Evolutionary conservation across 1,140 invertebrate genomes (phyloP), one percentile per base, ranked within the genome.

Genomic region (Ditylenchus dipsaci): DNA sequence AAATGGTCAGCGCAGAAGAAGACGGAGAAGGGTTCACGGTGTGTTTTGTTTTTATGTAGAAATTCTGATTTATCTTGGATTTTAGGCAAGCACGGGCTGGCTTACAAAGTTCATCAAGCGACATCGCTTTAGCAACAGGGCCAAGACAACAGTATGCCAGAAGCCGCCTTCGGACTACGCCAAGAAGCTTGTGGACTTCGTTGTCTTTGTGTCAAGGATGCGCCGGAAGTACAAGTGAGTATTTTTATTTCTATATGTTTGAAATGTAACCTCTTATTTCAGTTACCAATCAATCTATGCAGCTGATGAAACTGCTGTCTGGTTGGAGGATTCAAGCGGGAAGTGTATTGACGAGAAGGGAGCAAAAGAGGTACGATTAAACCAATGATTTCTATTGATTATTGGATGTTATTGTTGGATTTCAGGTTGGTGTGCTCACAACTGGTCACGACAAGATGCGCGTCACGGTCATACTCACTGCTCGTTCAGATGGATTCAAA

Each of bases 341-440:
- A 63, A 63, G 21, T 63, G 62, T 38, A 53, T 63, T 21, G 62
- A 63, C 62, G 11, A 13, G 11, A 63, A 63, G 62, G 57, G 62
- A 53, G 62, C 62, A 19, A 63, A 63, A 65, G 62, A 63, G 33
- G 62, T 63, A n/a, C n/a, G n/a, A n/a, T n/a, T n/a, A n/a, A n/a
- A n/a, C n/a, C n/a, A n/a, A n/a, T 38, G 57, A 63, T 19, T 61
- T 63, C 15, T 21, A 59, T 63, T 11, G n/a, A n/a, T n/a, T n/a
- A n/a, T n/a, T n/a, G n/a, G n/a, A n/a, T n/a, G n/a, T n/a, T n/a
- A n/a, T n/a, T 58, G 57, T 63, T 56, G 11, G 57, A 63, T 63
- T 63, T 53, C 62, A 63, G 62, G 64, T 66, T 1, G 26, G 1
- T 8, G 61, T 66, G 1, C 13, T 58, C 0, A 29, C 1, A 17